Evolutionary conservation across 1,140 invertebrate species (phyloP), one percentile per base, ranked within the genome.

Genomic region (Habropoda laboriosa): DNA sequence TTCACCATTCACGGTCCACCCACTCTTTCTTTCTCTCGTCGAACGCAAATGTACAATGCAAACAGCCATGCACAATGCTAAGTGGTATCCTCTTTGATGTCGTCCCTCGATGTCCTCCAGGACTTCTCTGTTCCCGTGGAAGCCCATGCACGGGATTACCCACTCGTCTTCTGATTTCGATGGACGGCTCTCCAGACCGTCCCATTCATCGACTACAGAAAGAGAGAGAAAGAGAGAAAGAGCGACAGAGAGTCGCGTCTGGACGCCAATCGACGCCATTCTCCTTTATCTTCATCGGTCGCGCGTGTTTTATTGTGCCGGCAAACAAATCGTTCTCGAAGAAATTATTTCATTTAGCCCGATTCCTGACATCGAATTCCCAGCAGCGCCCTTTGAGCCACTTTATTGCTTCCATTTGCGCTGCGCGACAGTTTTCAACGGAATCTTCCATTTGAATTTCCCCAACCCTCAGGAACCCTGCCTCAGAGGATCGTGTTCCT

Each of bases 31-130:
- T n/a, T 18, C 42, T 77, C 66, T 70, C 55, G 42, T 38, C 66
- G 74, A 77, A 77, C 74, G 53, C 66, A 78, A 78, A 78, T 78
- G 75, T 78, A 78, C 75, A 78, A 78, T 78, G 66, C 66, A 71
- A 78, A 78, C 75, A 35, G 75, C 53, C 55, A 40, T 78, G 64
- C 21, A 78, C 75, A 71, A 78, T 78, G 24, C 51, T n/a, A 68
- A 78, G 75, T 78, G 75, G 75, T 71, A 78, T 78, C 60, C 75
- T 60, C 66, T 78, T 78, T 78, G 75, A 78, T 60, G 75, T 57
- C 73, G 73, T 77, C 53, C 47, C 63, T 77, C 64, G 66, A 77
- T 58, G 70, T 77, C 61, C 75, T 77, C 42, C 66, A 70, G 75
- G 42, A 58, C 42, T 68, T 70, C 53, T 70, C 53, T 70, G 38